phyloP scores from a whole-genome alignment of 2,113 vertebrate species.

The Pseudorectes ferrugineus region DNA sequence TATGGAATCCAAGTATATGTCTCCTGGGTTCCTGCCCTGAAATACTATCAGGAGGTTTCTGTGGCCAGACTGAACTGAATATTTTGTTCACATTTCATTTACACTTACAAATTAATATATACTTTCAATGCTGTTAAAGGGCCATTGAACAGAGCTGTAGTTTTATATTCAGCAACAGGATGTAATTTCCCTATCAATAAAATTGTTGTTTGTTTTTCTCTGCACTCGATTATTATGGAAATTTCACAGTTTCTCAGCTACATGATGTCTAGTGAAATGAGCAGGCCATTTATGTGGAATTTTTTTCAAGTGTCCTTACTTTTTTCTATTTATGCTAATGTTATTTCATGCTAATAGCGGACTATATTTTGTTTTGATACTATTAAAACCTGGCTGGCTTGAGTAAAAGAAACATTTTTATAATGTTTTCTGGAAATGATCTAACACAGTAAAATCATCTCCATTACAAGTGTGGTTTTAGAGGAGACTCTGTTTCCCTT shows the following conservation, averaged over 20 bases:
- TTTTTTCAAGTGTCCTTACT: conserved; percentile 41
- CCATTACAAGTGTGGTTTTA: not conserved
- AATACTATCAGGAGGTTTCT: conserved; percentile 37
- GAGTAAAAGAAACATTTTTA: conserved; percentile 22
- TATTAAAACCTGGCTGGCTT: conserved; percentile 9
- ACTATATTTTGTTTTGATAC: conserved; percentile 47
- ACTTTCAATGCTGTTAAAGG: conserved; percentile 20
- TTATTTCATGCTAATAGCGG: conserved; percentile 54
- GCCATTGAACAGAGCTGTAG: conserved; percentile 27
- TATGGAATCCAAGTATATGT: not conserved
- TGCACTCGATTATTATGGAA: conserved; percentile 65
- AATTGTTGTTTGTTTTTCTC: conserved; percentile 70
- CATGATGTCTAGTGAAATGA: conserved; percentile 50
- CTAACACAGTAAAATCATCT: not conserved
- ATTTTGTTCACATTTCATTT: conserved; percentile 66
- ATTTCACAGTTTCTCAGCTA: conserved; percentile 70
- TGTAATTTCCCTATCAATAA: conserved; percentile 71
- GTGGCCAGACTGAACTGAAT: conserved; percentile 36
- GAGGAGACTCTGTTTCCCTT: not conserved
- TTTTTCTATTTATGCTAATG: conserved; percentile 53
- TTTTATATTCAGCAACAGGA: conserved; percentile 65
- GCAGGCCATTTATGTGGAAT: conserved; percentile 38
- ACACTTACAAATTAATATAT: conserved; percentile 60
- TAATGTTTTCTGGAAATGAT: conserved; percentile 29
- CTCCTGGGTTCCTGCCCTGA: conserved; percentile 37